These are phyloP conservation scores for Oryctes rhinoceros DNA, from an alignment of 1,140 invertebrate species.

Conservation along the genomic window DNA sequence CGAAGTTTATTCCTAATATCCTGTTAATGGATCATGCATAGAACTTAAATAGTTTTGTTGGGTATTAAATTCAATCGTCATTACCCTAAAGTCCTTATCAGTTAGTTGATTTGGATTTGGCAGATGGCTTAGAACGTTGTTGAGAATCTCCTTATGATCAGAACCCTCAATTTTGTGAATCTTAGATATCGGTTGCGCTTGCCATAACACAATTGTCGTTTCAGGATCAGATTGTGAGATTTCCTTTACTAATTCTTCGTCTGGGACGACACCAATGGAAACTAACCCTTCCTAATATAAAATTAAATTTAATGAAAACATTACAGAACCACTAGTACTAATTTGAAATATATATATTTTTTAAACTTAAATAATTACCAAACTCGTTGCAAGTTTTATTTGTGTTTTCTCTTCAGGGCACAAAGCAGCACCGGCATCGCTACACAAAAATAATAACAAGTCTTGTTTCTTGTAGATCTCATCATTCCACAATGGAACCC, in stretches of 20 bases:
- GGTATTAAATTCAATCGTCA: conserved; percentile 11
- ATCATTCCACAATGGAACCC: conserved; percentile 56
- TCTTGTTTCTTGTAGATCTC: conserved; percentile 52
- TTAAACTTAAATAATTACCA: conserved; percentile 62
- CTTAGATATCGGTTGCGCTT: conserved; percentile 50
- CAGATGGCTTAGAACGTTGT: conserved; percentile 66
- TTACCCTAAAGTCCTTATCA: conserved; percentile 64
- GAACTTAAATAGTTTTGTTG: background rate
- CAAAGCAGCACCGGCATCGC: conserved; percentile 59
- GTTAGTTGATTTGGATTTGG: conserved; percentile 65
- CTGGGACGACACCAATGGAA: conserved; percentile 64
- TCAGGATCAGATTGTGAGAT: conserved; percentile 55
- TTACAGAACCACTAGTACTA: background rate
- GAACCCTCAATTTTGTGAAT: conserved; percentile 56
- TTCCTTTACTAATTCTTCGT: conserved; percentile 63
- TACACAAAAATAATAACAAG: conserved; percentile 63
- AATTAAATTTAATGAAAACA: background rate
- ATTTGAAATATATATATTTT: too few species aligned
- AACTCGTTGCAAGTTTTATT: conserved; percentile 69
- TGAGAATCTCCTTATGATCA: conserved; percentile 65
- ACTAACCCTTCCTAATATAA: conserved; percentile 66
- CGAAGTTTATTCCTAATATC: conserved; percentile 61
- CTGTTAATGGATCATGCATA: conserved; percentile 50
- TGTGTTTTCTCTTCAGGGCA: conserved; percentile 66
- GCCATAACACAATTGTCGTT: conserved; percentile 64